phyloP scores from a whole-genome alignment of 2,797 vertebrate species.

The Halcyon smyrnensis region DNA sequence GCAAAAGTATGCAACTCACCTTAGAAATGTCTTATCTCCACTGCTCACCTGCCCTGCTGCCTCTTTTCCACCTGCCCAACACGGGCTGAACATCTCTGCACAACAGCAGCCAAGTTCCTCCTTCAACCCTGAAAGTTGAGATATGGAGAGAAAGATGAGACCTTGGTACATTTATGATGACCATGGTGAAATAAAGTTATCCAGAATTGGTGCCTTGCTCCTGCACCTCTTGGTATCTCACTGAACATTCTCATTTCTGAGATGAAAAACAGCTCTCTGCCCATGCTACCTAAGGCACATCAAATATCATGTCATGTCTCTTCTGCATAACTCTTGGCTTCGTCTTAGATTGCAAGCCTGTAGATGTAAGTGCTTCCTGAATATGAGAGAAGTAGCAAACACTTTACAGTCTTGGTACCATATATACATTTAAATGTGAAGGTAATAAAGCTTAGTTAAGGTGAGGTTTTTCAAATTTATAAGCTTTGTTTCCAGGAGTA shows the following conservation, averaged over 20 bases:
- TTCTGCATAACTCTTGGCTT: background rate
- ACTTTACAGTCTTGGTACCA: background rate
- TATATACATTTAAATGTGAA: background rate
- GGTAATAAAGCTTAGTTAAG: background rate
- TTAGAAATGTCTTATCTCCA: background rate
- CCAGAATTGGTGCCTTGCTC: background rate
- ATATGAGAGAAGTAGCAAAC: background rate
- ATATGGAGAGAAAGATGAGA: background rate
- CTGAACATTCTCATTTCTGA: background rate
- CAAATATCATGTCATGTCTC: background rate
- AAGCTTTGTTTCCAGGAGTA: background rate
- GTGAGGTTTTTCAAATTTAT: background rate
- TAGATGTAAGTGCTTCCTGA: background rate
- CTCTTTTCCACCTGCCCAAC: background rate
- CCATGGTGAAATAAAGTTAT: rapidly evolving
- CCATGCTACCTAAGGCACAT: background rate
- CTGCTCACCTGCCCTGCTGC: background rate
- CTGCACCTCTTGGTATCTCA: background rate
- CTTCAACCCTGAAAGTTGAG: background rate
- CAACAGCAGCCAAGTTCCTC: background rate
- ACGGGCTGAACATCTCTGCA: background rate
- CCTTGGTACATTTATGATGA: background rate
- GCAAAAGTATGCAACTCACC: background rate
- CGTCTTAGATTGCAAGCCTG: background rate
- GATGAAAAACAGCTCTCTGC: background rate